Conservation (phyloP, 2,113 vertebrate species). For the Neolamprologus longior region DNA sequence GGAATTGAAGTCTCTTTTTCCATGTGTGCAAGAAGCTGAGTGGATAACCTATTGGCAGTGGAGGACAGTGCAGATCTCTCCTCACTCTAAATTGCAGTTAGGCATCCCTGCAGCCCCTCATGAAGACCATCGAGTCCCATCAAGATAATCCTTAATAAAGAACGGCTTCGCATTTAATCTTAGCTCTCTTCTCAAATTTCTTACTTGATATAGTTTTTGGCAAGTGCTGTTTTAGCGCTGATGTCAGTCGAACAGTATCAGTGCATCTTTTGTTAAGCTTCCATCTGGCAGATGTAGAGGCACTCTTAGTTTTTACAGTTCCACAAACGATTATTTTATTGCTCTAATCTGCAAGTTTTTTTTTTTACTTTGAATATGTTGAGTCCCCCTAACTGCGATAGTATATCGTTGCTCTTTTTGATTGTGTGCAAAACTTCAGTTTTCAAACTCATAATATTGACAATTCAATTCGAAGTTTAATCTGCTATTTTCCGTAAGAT, state of each 20-base stretch:
- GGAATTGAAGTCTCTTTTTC: conserved; percentile 48
- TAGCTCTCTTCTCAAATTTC: conserved; percentile 69
- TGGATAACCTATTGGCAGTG: conserved; percentile 62
- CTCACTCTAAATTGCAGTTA: conserved; percentile 67
- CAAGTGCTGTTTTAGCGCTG: conserved; percentile 63
- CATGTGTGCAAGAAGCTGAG: conserved; percentile 60
- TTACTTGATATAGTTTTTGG: conserved; percentile 73
- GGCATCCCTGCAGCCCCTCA: conserved; percentile 60
- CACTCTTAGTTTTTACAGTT: background rate
- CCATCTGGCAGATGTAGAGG: conserved; percentile 29
- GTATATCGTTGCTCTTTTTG: background rate
- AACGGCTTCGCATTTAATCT: conserved; percentile 77
- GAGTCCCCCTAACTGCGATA: background rate
- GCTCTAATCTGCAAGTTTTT: background rate
- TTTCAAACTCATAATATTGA: background rate
- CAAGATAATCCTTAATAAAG: conserved; percentile 79
- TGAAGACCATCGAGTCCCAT: conserved; percentile 66
- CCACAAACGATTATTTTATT: background rate
- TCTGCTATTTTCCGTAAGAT: background rate
- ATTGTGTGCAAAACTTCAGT: background rate
- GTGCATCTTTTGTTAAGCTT: conserved; percentile 65
- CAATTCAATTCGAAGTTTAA: background rate
- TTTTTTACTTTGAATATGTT: background rate
- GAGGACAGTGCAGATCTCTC: conserved; percentile 63
- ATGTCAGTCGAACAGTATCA: conserved; percentile 63